These are phyloP conservation scores for Drosophila tropicalis DNA, from an alignment of 1,140 invertebrate species.

Conservation along the genomic window DNA sequence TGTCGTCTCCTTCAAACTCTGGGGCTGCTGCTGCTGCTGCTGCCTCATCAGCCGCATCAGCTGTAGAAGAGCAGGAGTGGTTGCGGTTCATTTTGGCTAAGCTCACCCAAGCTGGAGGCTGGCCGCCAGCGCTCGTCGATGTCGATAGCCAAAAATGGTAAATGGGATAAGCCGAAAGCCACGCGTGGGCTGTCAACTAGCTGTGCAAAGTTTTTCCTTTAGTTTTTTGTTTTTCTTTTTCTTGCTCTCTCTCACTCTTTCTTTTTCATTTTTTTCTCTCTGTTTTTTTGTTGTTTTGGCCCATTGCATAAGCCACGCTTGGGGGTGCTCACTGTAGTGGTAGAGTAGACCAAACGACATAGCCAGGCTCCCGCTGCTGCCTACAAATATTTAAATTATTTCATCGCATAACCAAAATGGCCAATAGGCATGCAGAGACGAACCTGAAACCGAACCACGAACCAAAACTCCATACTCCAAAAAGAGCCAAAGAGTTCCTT, in stretches of 20 bases:
- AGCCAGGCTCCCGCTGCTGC: slow-evolving; percentile 55
- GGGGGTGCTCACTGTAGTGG: slow-evolving; percentile 58
- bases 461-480: background rate
- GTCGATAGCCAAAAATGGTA: slow-evolving; percentile 81
- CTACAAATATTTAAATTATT: slow-evolving; percentile 80
- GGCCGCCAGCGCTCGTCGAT: slow-evolving; percentile 61
- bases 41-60: slow-evolving; percentile 67
- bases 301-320: slow-evolving; percentile 71
- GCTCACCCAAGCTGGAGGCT: slow-evolving; percentile 54
- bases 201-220: slow-evolving; percentile 20
- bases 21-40: slow-evolving; percentile 36
- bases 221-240: background rate
- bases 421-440: slow-evolving; percentile 64
- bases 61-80: slow-evolving; percentile 67
- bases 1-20: slow-evolving; percentile 42
- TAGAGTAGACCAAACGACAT: slow-evolving; percentile 22
- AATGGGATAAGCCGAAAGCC: slow-evolving; percentile 79
- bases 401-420: slow-evolving; percentile 78
- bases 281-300: background rate
- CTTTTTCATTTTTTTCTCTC: background rate
- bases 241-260: background rate
- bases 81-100: slow-evolving; percentile 26
- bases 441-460: slow-evolving; percentile 10
- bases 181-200: slow-evolving; percentile 76
- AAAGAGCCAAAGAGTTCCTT: slow-evolving; percentile 28